Conservation (phyloP, 2,797 vertebrate genomes). For the Anguilla megastoma region DNA sequence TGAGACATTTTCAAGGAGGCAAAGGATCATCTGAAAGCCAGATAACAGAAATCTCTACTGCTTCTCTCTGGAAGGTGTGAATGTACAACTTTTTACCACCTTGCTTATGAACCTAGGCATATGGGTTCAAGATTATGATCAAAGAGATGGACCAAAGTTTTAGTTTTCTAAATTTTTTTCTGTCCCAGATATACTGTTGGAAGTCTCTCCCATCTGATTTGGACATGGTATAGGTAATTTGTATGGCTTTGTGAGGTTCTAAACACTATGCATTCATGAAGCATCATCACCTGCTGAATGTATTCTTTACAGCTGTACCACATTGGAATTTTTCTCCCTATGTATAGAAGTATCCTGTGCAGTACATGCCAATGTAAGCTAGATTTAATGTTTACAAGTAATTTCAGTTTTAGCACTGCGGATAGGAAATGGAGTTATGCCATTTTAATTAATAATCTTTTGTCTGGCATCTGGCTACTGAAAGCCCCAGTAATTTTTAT, state of each 20-base stretch:
- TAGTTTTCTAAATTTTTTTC: background rate
- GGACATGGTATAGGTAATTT: background rate
- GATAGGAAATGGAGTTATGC: background rate
- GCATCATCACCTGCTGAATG: background rate
- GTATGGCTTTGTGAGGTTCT: background rate
- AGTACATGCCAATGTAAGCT: background rate
- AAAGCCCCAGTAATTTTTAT: constrained; percentile 30
- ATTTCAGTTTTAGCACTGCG: background rate
- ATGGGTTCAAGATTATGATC: background rate
- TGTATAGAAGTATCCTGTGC: background rate
- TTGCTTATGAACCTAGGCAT: background rate
- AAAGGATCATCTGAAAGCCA: background rate
- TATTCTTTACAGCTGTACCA: background rate
- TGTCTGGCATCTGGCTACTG: constrained; percentile 12
- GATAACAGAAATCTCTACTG: background rate
- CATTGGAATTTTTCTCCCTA: background rate
- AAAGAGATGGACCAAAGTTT: background rate
- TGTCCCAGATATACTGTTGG: background rate
- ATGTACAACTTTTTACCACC: background rate
- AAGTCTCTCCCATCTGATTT: background rate
- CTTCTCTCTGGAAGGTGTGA: background rate
- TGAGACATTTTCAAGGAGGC: constrained; percentile 13
- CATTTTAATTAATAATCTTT: constrained; percentile 4
- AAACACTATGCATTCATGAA: background rate
- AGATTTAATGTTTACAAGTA: background rate